Evolutionary conservation across 2,113 vertebrate genomes (phyloP), one percentile per base, ranked within the genome.

Genomic region (Corynorhinus townsendii): DNA sequence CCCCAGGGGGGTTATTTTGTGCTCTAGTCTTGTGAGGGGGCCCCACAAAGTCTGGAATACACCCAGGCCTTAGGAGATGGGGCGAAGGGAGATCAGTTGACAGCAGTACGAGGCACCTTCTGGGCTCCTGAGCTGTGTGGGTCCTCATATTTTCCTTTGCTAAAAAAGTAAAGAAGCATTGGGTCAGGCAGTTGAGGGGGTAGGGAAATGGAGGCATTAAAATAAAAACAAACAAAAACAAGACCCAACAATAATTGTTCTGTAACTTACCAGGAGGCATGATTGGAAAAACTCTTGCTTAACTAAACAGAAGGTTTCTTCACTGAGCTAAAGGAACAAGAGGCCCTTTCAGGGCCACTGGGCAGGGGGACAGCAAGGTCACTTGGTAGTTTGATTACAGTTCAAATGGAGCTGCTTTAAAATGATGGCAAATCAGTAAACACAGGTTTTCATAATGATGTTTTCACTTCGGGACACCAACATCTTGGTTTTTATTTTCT

Each of bases 231-330:
- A 95, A 87, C 88, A 89, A 96, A 83, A 40, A 10, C 59, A 81
- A 96, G 59, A 77, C 77, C 86, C 81, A 86, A 99, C 98, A 99
- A 96, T 96, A 90, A 95, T 35, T 66, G 38, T 98, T 96, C 97
- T 99, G 98, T 98, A 96, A 93, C 33, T 75, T 91, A 76, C 87
- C 86, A 95, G 96, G 97, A 91, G 96, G 90, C 96, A 96, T 40
- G 86, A 82, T 95, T 95, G 89, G 91, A 82, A 96, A 96, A 97
- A 87, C 93, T 91, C 94, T 94, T 94, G 95, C 95, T 89, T 96
- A 93, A 96, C 94, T 79, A 96, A 96, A 97, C 97, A 98, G 96
- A 91, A 88, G 96, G 12, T 92, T 98, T 97, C 97, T 97, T 97
- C 95, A 95, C 2, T 30, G 86, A 97, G 94, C 90, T 86, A 75